Evolutionary conservation across 2,888 invertebrate genomes (phyloP).

Genomic region (Apomyelois bistriatella): DNA sequence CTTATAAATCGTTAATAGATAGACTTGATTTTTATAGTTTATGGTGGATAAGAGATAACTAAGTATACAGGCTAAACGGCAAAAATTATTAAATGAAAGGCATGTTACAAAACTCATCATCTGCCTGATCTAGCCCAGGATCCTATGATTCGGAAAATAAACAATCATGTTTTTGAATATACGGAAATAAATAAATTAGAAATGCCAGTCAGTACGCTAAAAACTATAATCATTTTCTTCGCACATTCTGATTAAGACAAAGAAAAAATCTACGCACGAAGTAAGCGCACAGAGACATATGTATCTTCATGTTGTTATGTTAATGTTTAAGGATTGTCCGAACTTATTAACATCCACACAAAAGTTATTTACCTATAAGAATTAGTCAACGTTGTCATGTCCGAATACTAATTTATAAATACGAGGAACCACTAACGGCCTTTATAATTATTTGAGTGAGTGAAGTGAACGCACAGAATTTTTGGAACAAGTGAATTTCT

Average conservation of each 20-base stretch:
- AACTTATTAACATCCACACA: constrained; percentile 43
- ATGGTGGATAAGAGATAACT: no score
- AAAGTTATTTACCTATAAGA: constrained; percentile 31
- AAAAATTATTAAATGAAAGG: no score
- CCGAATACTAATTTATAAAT: constrained; percentile 48
- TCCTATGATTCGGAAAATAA: constrained; percentile 37
- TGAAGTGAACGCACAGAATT: constrained; percentile 23
- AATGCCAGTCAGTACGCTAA: not conserved
- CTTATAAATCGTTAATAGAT: no score
- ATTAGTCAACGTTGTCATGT: constrained; percentile 36
- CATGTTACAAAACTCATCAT: no score
- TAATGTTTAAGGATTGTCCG: constrained; percentile 34
- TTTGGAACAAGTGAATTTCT: constrained; percentile 14
- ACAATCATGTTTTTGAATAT: not conserved
- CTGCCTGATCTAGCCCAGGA: constrained; percentile 63
- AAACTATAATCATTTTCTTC: not conserved
- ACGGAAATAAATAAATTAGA: not conserved
- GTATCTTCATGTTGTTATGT: constrained; percentile 34
- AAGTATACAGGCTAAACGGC: no score
- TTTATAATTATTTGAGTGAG: constrained; percentile 25
- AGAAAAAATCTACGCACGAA: constrained; percentile 4
- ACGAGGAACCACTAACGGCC: constrained; percentile 24
- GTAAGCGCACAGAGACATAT: constrained; percentile 1
- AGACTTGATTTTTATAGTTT: no score
- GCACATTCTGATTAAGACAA: not conserved